Base-by-base conservation (phyloP, 2,113 vertebrate species). In the Phalacrocorax brasilianus region DNA sequence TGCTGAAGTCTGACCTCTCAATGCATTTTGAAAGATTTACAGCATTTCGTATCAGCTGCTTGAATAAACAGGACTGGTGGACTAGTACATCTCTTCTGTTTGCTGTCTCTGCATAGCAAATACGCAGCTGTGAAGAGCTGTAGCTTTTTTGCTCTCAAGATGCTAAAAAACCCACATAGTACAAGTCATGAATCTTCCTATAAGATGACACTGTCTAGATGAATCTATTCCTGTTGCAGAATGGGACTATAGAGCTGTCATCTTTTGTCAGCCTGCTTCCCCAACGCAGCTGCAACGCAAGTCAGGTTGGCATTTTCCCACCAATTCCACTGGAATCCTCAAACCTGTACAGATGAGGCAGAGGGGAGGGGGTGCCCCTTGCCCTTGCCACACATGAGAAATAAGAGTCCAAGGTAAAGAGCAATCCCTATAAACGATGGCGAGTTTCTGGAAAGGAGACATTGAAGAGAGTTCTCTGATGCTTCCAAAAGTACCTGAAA, bases 251-350 rank as follows among this genome's bases (percentile, higher is more conserved):
- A 24, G 53, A 74, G 11, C 7, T 91, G 81, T 70, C 32, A 18
- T 45, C 68, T 32, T 24, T 19, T 59, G 83, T 47, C 70, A 40
- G 32, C 5, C 52, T 68, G 40, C 72, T 75, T 86, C 62, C 61
- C 61, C 83, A 67, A 0, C 1, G 1, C 2, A 2, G 40, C 61
- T 78, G 42, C 42, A 89, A 15, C 4, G 6, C 0, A 0, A 53
- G 38, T 4, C 6, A n/a, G 18, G 7, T 12, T 72, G 66, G 50
- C 28, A 50, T 70, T 80, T 91, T 79, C 55, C 14, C 35, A 75
- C 18, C 30, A 45, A 19, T 84, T 78, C 79, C 47, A 15, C 30
- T 62, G 73, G 40, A 72, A 75, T 87, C 45, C 21, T 66, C 74
- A 79, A 62, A 32, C 13, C 6, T 1, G 0, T 47, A 61, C 1